Conservation (phyloP, 2,888 invertebrate species). For the Catotricha subobsoleta region DNA sequence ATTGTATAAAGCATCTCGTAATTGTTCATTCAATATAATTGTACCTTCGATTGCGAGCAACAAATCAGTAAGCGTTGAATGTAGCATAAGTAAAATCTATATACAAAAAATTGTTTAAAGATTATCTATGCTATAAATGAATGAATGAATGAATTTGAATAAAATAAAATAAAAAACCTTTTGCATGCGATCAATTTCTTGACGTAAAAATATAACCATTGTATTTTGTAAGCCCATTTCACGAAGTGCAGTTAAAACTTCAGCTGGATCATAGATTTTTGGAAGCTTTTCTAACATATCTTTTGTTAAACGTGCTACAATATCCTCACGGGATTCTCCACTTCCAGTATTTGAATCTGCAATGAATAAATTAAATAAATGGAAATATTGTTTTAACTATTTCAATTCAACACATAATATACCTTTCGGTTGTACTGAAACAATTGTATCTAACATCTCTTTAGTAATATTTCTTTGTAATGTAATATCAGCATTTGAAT, state of each 20-base stretch:
- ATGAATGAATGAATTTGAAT: constrained; percentile 63
- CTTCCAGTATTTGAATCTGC: too few species aligned
- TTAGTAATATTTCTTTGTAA: constrained; percentile 94
- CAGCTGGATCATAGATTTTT: constrained; percentile 69
- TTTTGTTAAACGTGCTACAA: constrained; percentile 79
- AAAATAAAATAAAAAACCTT: constrained; percentile 63
- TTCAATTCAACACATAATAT: too few species aligned
- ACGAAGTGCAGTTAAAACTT: constrained; percentile 72
- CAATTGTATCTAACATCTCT: constrained; percentile 77
- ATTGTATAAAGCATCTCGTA: constrained; percentile 76
- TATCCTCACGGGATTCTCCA: constrained; percentile 82
- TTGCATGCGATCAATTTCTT: constrained; percentile 70
- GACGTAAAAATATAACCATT: too few species aligned
- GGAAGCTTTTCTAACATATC: constrained; percentile 84
- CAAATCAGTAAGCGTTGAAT: too few species aligned
- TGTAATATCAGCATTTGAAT: constrained; percentile 91
- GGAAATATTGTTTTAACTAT: too few species aligned
- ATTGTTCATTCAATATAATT: constrained; percentile 85
- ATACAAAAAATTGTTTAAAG: too few species aligned
- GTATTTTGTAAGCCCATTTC: constrained; percentile 86
- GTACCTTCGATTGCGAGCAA: constrained; percentile 94
- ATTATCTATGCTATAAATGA: too few species aligned
- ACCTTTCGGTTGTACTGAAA: constrained; percentile 97
- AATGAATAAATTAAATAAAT: too few species aligned
- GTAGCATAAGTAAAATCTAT: too few species aligned